A percentile compares a stretch with the other conserved stretches of the same genome.
phyloP scores from a whole-genome alignment of 2,113 vertebrate species.

The Tragelaphus strepsiceros region DNA sequence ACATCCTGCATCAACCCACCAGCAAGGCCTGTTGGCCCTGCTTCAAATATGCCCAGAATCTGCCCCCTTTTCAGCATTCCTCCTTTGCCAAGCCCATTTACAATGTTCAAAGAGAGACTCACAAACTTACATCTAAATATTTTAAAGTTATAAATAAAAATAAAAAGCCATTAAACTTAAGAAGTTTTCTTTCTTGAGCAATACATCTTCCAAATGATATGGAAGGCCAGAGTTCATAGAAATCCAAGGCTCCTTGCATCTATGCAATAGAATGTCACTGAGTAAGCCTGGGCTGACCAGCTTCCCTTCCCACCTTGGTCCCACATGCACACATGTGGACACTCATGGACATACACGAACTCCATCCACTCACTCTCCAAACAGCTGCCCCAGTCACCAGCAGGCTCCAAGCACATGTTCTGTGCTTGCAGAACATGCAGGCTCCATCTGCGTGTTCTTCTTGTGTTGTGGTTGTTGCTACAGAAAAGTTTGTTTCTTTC shows the following conservation, averaged over 20 bases:
- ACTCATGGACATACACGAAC: background rate
- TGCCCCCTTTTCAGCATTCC: background rate
- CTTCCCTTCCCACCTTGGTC: background rate
- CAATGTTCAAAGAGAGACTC: background rate
- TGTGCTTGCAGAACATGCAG: too few species aligned
- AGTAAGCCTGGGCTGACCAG: too few species aligned
- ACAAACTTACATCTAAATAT: background rate
- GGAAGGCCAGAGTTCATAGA: background rate
- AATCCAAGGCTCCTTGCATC: background rate
- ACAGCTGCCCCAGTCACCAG: background rate
- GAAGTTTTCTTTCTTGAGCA: background rate
- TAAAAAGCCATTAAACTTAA: background rate
- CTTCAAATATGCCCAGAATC: background rate
- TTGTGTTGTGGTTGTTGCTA: background rate
- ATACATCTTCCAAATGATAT: background rate
- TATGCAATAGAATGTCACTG: background rate
- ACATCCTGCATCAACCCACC: too few species aligned
- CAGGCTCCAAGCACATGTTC: too few species aligned
- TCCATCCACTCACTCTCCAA: too few species aligned
- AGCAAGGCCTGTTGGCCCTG: background rate
- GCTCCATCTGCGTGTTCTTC: rapidly evolving
- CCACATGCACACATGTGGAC: background rate
- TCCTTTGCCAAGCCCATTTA: background rate
- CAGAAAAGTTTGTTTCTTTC: background rate
- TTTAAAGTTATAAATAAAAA: background rate